Base-by-base conservation (phyloP, 2,113 vertebrate species). In the Dermatemys mawii region DNA sequence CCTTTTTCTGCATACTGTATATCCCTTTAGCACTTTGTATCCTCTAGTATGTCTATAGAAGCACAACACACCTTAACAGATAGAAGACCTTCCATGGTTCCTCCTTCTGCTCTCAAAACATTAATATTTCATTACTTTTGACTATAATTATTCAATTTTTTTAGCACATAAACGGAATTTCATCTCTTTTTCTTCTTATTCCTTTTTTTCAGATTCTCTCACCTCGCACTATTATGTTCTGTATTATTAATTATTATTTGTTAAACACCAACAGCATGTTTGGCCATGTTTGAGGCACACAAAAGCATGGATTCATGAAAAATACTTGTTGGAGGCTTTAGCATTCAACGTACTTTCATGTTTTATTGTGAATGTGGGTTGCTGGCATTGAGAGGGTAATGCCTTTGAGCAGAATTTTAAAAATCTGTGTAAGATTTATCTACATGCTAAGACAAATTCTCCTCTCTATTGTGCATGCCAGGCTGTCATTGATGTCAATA, bases 1-100 rank as follows among this genome's bases (percentile, higher is more conserved):
- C 27, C 13, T 85, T 88, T 84, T 84, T 10, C 44, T 22, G 5
- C 35, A 21, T 41, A 2, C 46, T 83, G 48, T 12, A 6, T 48
- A 44, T 90, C 91, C 78, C 38, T 90, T 78, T 51, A 94, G 27
- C 24, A 81, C 48, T 26, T 83, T 90, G 8, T 85, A 63, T 92
- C 96, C 91, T 93, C 90, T 97, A 88, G 81, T 79, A 83, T 90
- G 70, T 92, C 21, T 16, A 22, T 46, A 81, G 48, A 2, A 87
- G 44, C 70, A 96, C 7, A 85, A 81, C 79, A 94, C 32, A 44
- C 81, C 85, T 1, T 9, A 19, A 11, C 12, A 86, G 26, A 73
- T 29, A 41, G 51, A 78, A 81, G 0, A 73, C 80, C 55, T 60
- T 10, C 48, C 2, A 57, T 29, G 1, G 38, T 91, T 88, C 44